These are phyloP conservation scores for Odontomyia ornata DNA, from an alignment of 2,888 invertebrate species.

Conservation along the genomic window DNA sequence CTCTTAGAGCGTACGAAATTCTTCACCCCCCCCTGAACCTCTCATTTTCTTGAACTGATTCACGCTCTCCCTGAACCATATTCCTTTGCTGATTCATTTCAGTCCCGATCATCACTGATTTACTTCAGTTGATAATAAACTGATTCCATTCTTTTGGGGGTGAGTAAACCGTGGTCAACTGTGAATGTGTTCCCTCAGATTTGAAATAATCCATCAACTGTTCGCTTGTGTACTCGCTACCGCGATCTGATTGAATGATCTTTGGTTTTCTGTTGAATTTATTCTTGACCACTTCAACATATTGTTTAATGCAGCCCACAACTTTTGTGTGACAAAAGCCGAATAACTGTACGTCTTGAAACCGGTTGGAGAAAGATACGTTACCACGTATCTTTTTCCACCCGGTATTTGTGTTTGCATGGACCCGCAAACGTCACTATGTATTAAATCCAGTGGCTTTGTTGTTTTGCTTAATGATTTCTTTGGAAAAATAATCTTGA, in stretches of 20 bases:
- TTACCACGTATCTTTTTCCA: too few relatives aligned
- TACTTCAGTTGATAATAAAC: background rate
- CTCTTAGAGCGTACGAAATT: background rate
- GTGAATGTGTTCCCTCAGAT: too few relatives aligned
- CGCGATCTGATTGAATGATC: background rate
- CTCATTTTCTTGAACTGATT: background rate
- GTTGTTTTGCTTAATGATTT: too few relatives aligned
- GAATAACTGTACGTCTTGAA: background rate
- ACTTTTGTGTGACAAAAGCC: too few relatives aligned
- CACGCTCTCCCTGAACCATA: background rate
- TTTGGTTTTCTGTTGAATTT: background rate
- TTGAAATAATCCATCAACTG: too few relatives aligned
- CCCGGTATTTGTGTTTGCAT: too few relatives aligned
- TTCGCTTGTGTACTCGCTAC: too few relatives aligned
- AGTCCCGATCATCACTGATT: background rate
- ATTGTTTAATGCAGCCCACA: background rate
- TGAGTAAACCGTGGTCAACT: too few relatives aligned
- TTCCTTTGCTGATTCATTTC: background rate
- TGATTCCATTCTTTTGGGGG: background rate
- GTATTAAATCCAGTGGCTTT: background rate
- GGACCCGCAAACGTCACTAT: background rate
- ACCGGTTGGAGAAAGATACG: too few relatives aligned
- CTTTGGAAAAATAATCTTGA: background rate
- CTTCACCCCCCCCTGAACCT: background rate
- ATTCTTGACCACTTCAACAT: background rate